Conservation (phyloP, 35 echinoderm and acorn worm species). For the Apostichopus japonicus region DNA sequence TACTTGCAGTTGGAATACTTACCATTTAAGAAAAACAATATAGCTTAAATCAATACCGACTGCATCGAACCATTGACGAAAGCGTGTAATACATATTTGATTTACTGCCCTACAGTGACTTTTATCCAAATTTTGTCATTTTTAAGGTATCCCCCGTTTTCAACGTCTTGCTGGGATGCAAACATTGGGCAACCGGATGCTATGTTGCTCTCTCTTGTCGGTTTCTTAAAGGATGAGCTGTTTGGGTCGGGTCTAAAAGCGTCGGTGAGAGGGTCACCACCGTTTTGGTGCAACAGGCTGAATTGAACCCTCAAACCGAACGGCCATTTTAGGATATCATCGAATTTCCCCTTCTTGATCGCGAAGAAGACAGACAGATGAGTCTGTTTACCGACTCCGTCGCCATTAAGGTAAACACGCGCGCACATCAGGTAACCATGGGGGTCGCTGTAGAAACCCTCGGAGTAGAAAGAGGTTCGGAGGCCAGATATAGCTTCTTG, state of each 20-base stretch:
- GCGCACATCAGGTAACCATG: constrained; percentile 29
- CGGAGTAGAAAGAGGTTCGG: background rate
- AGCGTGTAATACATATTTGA: background rate
- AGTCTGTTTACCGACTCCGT: constrained; percentile 57
- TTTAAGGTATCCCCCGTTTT: constrained; percentile 19
- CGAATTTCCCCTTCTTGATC: constrained; percentile 69
- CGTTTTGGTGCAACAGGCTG: constrained; percentile 59
- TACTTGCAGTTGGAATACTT: no score
- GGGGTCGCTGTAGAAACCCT: constrained; percentile 11
- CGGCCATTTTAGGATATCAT: constrained; percentile 70
- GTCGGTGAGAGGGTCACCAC: constrained; percentile 54
- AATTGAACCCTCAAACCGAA: constrained; percentile 71
- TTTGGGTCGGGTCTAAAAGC: constrained; percentile 76
- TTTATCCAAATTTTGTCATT: constrained; percentile 23
- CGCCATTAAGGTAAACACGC: constrained; percentile 66
- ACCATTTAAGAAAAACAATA: no score
- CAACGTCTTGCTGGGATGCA: constrained; percentile 25
- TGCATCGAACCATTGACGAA: no score
- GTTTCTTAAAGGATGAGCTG: constrained; percentile 80
- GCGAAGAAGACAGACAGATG: constrained; percentile 81
- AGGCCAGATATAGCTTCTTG: constrained; percentile 15
- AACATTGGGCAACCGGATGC: constrained; percentile 76
- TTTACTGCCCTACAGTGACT: background rate
- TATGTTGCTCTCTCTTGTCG: constrained; percentile 66
- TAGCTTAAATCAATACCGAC: no score